These are phyloP conservation scores for Conistra vaccinii DNA, from an alignment of 2,888 invertebrate genomes.

Conservation along the genomic window DNA sequence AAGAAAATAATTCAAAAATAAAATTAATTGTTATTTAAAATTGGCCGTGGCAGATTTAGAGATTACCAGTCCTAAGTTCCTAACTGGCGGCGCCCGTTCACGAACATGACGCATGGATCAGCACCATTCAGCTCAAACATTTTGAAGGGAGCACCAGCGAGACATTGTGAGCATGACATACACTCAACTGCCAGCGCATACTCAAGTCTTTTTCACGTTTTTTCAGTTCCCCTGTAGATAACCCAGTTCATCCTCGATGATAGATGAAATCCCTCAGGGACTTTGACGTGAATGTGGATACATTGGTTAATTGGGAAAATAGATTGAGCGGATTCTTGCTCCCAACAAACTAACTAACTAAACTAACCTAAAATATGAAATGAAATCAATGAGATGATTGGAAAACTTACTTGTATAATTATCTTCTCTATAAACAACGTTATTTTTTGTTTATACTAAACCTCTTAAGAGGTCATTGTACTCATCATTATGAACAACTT, in stretches of 20 bases:
- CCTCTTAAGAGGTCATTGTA: no score
- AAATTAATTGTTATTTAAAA: neutral
- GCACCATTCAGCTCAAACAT: neutral
- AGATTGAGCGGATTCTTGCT: neutral
- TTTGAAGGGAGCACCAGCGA: neutral
- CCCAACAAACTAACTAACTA: neutral
- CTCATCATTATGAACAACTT: no score
- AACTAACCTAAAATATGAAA: no score
- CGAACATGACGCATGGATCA: neutral
- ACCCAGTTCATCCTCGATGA: neutral
- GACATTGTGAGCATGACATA: neutral
- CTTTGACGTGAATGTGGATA: neutral
- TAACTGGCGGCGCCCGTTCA: neutral
- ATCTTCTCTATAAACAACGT: no score
- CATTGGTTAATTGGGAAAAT: neutral
- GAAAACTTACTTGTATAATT: no score
- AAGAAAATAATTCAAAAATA: neutral
- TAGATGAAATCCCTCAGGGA: neutral
- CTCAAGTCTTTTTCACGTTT: neutral
- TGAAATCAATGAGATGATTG: neutral
- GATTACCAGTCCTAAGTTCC: no score
- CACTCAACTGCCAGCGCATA: neutral
- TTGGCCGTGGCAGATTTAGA: neutral
- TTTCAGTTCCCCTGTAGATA: no score
- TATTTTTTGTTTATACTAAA: no score